Conservation (phyloP, 2,113 vertebrate genomes). For the Ranitomeya variabilis region DNA sequence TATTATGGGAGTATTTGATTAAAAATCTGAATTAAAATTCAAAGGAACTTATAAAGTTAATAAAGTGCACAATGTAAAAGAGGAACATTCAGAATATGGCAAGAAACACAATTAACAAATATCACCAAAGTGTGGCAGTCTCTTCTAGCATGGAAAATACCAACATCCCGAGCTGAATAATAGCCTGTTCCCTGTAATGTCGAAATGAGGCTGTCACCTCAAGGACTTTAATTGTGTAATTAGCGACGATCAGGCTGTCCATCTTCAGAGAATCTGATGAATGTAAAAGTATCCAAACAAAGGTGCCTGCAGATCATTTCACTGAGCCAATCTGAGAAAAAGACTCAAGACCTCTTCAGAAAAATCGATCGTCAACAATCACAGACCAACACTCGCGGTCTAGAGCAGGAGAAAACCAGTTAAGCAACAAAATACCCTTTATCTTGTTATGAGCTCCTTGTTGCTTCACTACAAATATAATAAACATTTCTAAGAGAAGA, state of each 20-base stretch:
- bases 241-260: slow-evolving; percentile 18
- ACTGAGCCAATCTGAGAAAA: slow-evolving; percentile 14
- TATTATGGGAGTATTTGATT: too few species aligned
- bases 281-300: slow-evolving; percentile 27
- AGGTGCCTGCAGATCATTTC: slow-evolving; percentile 34
- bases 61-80: neutral
- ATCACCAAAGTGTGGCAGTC: neutral
- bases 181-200: neutral
- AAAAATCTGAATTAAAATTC: neutral
- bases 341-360: slow-evolving; percentile 50
- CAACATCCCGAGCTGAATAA: neutral
- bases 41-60: neutral
- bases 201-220: slow-evolving; percentile 7
- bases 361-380: slow-evolving; percentile 52
- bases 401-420: neutral
- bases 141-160: neutral
- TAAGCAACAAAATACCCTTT: neutral
- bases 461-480: slow-evolving; percentile 13
- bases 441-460: neutral
- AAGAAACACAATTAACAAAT: neutral
- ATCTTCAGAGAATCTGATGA: neutral
- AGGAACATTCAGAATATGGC: neutral
- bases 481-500: neutral
- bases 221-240: slow-evolving; percentile 17
- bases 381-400: neutral